These are phyloP conservation scores for Thaleichthys pacificus DNA, from an alignment of 2,797 vertebrate species.

Conservation along the genomic window DNA sequence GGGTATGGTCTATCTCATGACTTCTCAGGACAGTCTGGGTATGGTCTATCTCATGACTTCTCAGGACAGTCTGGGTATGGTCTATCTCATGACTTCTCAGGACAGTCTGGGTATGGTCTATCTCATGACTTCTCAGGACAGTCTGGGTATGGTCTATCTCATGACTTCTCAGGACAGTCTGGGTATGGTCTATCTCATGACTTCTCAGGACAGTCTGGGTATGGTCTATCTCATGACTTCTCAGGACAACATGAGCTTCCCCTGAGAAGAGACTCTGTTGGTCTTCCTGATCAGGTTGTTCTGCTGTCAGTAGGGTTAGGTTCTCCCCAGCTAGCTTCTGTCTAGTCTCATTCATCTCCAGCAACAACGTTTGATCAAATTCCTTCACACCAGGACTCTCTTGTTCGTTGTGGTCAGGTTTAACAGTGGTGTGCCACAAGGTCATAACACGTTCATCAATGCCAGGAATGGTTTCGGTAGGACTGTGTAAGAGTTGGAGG, in stretches of 20 bases:
- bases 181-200: slow-evolving; percentile 3
- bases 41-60: slow-evolving; percentile 8
- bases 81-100: not conserved
- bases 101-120: not conserved
- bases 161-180: not conserved
- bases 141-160: slow-evolving; percentile 2
- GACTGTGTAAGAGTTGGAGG: no score
- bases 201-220: not conserved
- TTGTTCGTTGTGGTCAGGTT: slow-evolving; percentile 20
- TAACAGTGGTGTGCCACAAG: slow-evolving; percentile 27
- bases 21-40: not conserved
- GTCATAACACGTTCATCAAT: not conserved
- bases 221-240: slow-evolving; percentile 8
- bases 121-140: not conserved
- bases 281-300: no score
- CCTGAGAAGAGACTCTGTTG: no score
- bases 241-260: no score
- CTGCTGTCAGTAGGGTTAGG: no score
- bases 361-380: no score
- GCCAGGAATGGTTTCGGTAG: no score
- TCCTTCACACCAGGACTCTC: no score
- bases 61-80: not conserved
- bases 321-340: no score
- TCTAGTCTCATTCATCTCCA: no score
- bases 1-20: slow-evolving; percentile 3